Conservation (phyloP, 2,113 vertebrate species). For the Aegotheles bennettii region DNA sequence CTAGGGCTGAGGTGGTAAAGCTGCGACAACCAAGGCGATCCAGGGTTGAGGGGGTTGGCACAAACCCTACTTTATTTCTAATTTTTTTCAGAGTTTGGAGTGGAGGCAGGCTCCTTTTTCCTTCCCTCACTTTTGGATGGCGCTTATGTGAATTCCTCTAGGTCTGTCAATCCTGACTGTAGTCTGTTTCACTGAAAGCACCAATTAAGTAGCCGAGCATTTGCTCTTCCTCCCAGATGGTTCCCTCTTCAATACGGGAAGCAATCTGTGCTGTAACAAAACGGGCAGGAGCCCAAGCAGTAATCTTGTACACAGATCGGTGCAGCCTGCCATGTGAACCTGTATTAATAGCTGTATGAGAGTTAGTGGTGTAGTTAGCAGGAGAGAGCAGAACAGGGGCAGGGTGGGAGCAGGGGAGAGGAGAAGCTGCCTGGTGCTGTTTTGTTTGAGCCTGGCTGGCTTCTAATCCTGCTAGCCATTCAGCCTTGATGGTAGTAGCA, state of each 20-base stretch:
- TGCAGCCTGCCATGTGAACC: neutral
- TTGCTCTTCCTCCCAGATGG: slow-evolving; percentile 38
- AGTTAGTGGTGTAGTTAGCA: neutral
- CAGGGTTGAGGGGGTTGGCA: neutral
- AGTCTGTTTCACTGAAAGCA: slow-evolving; percentile 16
- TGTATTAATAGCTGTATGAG: neutral
- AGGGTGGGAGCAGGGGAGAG: neutral
- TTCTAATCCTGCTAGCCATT: slow-evolving; percentile 36
- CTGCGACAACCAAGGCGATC: neutral
- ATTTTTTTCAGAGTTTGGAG: neutral
- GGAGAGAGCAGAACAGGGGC: neutral
- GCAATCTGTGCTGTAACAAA: slow-evolving; percentile 10
- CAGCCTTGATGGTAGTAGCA: slow-evolving; percentile 23
- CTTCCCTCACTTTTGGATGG: neutral
- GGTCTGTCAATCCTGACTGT: neutral
- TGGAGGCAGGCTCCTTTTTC: neutral
- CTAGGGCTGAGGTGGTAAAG: neutral
- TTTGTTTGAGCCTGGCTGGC: slow-evolving; percentile 8
- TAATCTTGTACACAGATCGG: neutral
- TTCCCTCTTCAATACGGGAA: neutral
- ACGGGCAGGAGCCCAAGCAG: neutral
- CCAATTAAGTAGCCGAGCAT: slow-evolving; percentile 2
- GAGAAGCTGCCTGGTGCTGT: neutral
- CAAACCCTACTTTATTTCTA: neutral
- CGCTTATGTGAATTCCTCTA: neutral